These are phyloP conservation scores for Dicentrarchus labrax DNA, from an alignment of 2,113 vertebrate species.

Conservation along the genomic window DNA sequence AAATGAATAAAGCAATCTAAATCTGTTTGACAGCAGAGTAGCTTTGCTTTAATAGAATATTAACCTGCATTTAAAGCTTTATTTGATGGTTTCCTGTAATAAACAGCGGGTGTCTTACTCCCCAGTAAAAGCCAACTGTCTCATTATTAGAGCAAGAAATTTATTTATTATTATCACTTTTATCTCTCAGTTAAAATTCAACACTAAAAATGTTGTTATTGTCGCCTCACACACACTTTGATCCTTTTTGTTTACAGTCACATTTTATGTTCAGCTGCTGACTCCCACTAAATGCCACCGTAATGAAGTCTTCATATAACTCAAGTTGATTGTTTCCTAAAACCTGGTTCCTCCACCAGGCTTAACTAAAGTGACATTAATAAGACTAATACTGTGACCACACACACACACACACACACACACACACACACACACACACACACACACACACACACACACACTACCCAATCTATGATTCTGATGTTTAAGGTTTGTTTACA, in stretches of 20 bases:
- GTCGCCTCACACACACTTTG: neutral
- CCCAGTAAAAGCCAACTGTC: too few relatives aligned
- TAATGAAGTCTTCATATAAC: slow-evolving; percentile 15
- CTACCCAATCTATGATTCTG: neutral
- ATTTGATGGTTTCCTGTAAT: too few relatives aligned
- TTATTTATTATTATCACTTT: too few relatives aligned
- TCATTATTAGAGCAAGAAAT: too few relatives aligned
- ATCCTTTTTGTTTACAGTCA: slow-evolving; percentile 5
- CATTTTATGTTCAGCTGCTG: slow-evolving; percentile 16
- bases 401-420: slow-evolving; percentile 14
- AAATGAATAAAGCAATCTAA: too few relatives aligned
- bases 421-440: slow-evolving; percentile 12
- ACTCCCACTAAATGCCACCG: neutral
- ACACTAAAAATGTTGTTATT: too few relatives aligned
- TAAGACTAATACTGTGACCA: slow-evolving; percentile 35
- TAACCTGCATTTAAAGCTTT: too few relatives aligned
- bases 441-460: neutral
- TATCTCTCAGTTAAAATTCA: too few relatives aligned
- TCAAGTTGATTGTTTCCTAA: slow-evolving; percentile 32
- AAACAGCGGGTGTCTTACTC: too few relatives aligned
- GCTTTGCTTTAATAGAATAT: too few relatives aligned
- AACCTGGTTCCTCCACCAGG: neutral
- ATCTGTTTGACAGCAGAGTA: too few relatives aligned
- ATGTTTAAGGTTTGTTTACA: too few relatives aligned
- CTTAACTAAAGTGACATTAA: slow-evolving; percentile 46